Percentiles rank a stretch among this genome's conserved stretches.
Conservation (phyloP, 1,140 invertebrate genomes). For the Drosophila seguyi region DNA sequence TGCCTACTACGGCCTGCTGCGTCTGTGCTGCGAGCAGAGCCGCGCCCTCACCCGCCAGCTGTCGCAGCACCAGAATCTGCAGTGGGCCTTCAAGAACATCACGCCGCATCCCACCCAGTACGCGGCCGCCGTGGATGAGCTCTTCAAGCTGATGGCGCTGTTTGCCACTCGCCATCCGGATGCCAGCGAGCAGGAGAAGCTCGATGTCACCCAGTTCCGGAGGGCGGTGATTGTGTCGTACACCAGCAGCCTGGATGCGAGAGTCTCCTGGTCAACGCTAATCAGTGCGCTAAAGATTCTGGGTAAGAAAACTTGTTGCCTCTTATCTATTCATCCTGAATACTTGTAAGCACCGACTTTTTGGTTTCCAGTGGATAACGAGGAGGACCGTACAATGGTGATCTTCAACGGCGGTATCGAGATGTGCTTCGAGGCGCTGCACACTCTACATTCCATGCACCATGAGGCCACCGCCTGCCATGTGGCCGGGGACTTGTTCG, state of each 20-base stretch:
- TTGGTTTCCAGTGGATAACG: slow-evolving; percentile 88
- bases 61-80: slow-evolving; percentile 96
- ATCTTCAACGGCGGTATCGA: slow-evolving; percentile 95
- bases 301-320: slow-evolving; percentile 63
- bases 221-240: slow-evolving; percentile 93
- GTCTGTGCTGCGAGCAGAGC: slow-evolving; percentile 95
- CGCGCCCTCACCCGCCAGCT: slow-evolving; percentile 93
- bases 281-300: slow-evolving; percentile 95
- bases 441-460: slow-evolving; percentile 96
- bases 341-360: background rate
- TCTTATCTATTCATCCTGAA: background rate
- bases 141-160: slow-evolving; percentile 95
- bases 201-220: slow-evolving; percentile 93
- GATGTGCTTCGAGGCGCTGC: slow-evolving; percentile 95
- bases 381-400: slow-evolving; percentile 94
- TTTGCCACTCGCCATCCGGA: slow-evolving; percentile 92
- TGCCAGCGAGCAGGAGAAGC: slow-evolving; percentile 91
- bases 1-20: slow-evolving; percentile 96
- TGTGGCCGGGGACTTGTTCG: slow-evolving; percentile 92
- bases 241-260: slow-evolving; percentile 87
- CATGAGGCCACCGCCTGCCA: slow-evolving; percentile 96
- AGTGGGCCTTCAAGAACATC: slow-evolving; percentile 98
- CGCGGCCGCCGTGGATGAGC: slow-evolving; percentile 94
- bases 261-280: slow-evolving; percentile 90
- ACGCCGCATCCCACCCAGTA: slow-evolving; percentile 97